phyloP scores from a whole-genome alignment of 2,113 vertebrate species.

The Zeus faber region DNA sequence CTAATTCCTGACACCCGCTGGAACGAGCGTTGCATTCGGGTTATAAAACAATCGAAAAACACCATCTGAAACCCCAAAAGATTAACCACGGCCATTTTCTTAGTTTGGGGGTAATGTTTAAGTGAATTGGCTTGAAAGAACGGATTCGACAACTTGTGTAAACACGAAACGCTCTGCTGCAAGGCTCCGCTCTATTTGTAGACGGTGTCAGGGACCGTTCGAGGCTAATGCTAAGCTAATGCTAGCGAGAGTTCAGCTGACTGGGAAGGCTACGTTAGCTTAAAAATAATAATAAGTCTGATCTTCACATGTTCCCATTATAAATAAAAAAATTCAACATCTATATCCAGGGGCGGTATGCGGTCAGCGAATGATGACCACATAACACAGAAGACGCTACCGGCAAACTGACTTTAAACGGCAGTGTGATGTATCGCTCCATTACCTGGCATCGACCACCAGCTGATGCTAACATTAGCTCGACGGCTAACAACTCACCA shows the following conservation, averaged over 20 bases:
- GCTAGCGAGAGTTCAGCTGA: conserved; percentile 29
- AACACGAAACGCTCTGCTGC: conserved; percentile 32
- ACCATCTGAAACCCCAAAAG: background rate
- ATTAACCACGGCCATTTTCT: background rate
- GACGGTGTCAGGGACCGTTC: conserved; percentile 33
- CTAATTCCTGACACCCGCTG: conserved; percentile 64
- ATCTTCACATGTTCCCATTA: too few relatives aligned
- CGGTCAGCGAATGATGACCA: too few relatives aligned
- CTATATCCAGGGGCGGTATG: too few relatives aligned
- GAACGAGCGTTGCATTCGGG: conserved; percentile 34
- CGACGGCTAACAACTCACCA: conserved; percentile 75
- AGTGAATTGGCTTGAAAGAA: background rate
- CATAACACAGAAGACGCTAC: background rate
- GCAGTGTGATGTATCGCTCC: conserved; percentile 4
- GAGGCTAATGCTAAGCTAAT: conserved; percentile 30
- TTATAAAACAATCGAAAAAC: conserved; percentile 42
- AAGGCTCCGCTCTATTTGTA: conserved; percentile 41
- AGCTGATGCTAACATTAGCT: conserved; percentile 61
- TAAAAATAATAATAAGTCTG: too few relatives aligned
- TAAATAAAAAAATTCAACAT: too few relatives aligned
- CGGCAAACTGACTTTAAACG: too few relatives aligned
- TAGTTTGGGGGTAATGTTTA: background rate
- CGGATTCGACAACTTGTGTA: conserved; percentile 49
- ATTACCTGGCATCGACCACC: conserved; percentile 44
- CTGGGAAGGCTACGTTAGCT: background rate